Base-by-base conservation (phyloP, 2,797 vertebrate genomes). In the Yasuhikotakia modesta region DNA sequence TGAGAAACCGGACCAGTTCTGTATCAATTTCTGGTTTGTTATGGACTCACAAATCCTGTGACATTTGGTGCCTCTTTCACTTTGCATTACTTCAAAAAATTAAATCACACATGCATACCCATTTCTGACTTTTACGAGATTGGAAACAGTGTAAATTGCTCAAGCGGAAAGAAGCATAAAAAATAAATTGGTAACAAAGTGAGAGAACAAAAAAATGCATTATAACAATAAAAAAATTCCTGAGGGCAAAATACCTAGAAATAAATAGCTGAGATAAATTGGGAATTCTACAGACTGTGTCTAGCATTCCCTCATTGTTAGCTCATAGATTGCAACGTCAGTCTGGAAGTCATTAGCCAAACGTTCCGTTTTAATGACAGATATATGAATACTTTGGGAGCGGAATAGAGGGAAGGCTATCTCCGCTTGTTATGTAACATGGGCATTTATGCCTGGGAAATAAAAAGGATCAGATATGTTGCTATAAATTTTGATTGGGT, bases 271-370 rank as follows among this genome's bases (percentile, higher is more conserved):
- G 11, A 65, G 55, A 66, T 63, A 61, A 77, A 69, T 57, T 48
- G 3, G 64, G 24, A 73, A 68, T 65, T 75, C 65, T 65, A n/a
- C 45, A 60, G 76, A 76, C 66, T 73, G 53, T 2, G 46, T 39
- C 21, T 32, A 48, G 52, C 53, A 61, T 64, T 61, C 68, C 63
- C 64, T 74, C n/a, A 70, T 79, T 53, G 66, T 80, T 76, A 74
- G 63, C 39, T 50, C 82, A 77, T 53, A 48, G 22, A 58, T 46
- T 60, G 57, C 22, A 66, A 65, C 39, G 73, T 70, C 76, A 81
- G 67, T 81, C 81, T 85, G 81, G 79, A 83, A 83, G 67, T 73
- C 78, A 83, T 85, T 83, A 85, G 65, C 70, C 60, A 35, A 67
- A 74, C 50, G 60, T 74, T 74, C 46, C 11, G 4, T 81, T 78